Evolutionary conservation across 2,113 vertebrate species (phyloP).

Genomic region (Ia io): DNA sequence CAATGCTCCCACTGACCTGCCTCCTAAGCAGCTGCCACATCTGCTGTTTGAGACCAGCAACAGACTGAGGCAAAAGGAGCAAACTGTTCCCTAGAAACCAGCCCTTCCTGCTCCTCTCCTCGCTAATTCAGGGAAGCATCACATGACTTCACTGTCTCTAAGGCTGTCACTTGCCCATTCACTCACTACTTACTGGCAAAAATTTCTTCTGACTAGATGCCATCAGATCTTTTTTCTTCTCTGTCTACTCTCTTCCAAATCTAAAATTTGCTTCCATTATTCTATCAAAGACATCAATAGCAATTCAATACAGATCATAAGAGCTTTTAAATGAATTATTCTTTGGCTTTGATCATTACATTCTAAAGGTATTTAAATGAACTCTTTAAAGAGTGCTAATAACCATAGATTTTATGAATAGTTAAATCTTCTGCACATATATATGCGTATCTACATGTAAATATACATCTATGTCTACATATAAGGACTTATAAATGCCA

Average conservation of each 20-base stretch:
- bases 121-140: constrained; percentile 39
- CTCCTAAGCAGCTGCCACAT: not conserved
- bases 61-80: constrained; percentile 27
- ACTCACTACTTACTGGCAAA: constrained; percentile 50
- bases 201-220: constrained; percentile 46
- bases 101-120: not conserved
- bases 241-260: constrained; percentile 51
- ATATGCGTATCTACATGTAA: not conserved
- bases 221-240: constrained; percentile 50
- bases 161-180: constrained; percentile 59
- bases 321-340: constrained; percentile 53
- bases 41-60: not conserved
- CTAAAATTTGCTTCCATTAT: constrained; percentile 55
- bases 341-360: constrained; percentile 25
- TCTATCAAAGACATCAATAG: constrained; percentile 48
- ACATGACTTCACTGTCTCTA: constrained; percentile 26
- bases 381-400: constrained; percentile 1
- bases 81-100: constrained; percentile 52
- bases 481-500: not conserved
- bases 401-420: not conserved
- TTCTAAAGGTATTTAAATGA: constrained; percentile 40
- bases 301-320: not conserved
- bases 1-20: fast-evolving
- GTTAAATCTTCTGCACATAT: not conserved
- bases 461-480: not conserved